phyloP scores from a whole-genome alignment of 2,888 invertebrate species.

The Folsomia manolachei region DNA sequence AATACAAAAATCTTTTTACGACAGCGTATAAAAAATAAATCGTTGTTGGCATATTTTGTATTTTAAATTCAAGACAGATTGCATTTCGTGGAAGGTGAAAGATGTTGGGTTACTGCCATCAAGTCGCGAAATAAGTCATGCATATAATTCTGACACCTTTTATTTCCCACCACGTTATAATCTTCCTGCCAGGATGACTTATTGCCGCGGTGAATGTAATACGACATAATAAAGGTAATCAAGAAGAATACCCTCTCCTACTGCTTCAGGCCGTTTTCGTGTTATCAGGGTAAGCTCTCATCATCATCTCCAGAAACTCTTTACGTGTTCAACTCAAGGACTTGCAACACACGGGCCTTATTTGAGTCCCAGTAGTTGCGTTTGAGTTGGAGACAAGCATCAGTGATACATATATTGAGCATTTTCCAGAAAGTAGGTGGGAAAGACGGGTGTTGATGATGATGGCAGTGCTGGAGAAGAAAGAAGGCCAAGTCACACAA shows the following conservation, averaged over 20 bases:
- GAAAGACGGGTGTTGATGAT: not conserved
- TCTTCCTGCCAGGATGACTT: constrained; percentile 2
- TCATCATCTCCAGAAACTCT: not conserved
- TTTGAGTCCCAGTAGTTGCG: too few species aligned
- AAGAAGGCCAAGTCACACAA: not conserved
- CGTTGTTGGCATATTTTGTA: too few species aligned
- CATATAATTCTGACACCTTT: not conserved
- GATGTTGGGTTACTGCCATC: too few species aligned
- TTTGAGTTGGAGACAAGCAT: not conserved
- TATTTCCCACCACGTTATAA: not conserved
- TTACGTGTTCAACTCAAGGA: too few species aligned
- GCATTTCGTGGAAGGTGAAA: not conserved
- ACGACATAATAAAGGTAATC: not conserved
- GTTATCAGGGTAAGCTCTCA: not conserved
- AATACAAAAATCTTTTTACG: not conserved
- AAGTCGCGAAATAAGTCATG: not conserved
- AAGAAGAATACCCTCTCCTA: not conserved
- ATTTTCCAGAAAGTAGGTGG: too few species aligned
- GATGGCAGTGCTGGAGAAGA: not conserved
- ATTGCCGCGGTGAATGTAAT: not conserved
- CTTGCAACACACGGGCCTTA: too few species aligned
- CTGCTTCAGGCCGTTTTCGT: not conserved
- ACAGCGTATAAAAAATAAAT: not conserved
- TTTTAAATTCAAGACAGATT: not conserved
- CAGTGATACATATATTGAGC: not conserved